Evolutionary conservation across 2,888 invertebrate genomes (phyloP), one percentile per base, ranked within the genome.

Genomic region (Ochropacha duplaris): DNA sequence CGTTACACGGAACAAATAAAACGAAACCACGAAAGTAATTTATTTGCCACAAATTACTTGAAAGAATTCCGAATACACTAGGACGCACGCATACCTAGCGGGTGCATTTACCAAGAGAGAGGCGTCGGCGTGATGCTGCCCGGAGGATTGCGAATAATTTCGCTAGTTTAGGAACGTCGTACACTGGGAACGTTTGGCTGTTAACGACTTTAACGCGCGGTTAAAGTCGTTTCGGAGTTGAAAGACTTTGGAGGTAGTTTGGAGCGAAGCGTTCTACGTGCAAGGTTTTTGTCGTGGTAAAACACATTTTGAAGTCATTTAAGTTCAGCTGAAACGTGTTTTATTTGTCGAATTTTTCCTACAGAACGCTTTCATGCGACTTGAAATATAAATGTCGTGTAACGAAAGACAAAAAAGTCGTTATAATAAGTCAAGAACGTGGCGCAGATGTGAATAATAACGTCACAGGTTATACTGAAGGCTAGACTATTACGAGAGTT

Each of bases 21-120:
- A 51, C 16, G 12, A 5, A 57, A 57, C 57, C 57, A 54, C 57
- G 19, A 54, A 57, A 50, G 49, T 57, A 54, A 57, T 54, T 54
- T 57, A 50, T 50, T 54, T 54, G 24, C 54, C 57, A 36, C 57
- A 57, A 54, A 57, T 57, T 57, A 50, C 54, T 19, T 3, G 12
- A 28, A 39, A 39, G 39, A 56, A 36, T 56, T 36, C 50, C 50
- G 44, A 2, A 19, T 19, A 9, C 44, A 19, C 44, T 44, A 24
- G 24, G 24, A 28, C 28, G 26, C 28, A 51, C 26, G 26, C 16
- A 51, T 28, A 31, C 51, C 28, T 51, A 24, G 19, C 34, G 52
- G 34, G 34, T 54, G 44, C 44, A 44, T 44, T 44, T 44, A 44
- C 44, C 36, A 36, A 36, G 34, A 14, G 16, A 16, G 19, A 44